A percentile compares a stretch with the other conserved stretches of the same genome.
Evolutionary conservation across 1,140 invertebrate species (phyloP).

Genomic region (Drosophila asahinai): DNA sequence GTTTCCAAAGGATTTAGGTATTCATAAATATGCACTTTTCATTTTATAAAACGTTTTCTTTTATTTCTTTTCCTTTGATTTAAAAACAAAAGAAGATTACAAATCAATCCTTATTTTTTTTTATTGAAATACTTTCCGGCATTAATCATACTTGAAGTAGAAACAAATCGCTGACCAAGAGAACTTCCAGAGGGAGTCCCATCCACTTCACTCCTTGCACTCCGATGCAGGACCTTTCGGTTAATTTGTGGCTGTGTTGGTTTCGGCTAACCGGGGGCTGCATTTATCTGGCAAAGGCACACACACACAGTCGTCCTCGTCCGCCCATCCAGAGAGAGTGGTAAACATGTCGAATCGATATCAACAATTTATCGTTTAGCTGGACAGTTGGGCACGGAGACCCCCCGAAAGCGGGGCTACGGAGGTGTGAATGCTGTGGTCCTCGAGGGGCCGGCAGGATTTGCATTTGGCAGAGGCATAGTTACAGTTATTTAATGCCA

Average conservation of each 20-base stretch:
- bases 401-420: background rate
- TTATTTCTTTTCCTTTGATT: no score
- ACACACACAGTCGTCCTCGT: background rate
- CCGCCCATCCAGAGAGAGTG: background rate
- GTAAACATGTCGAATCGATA: slow-evolving; percentile 66
- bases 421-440: slow-evolving; percentile 38
- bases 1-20: no score
- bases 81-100: no score
- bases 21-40: no score
- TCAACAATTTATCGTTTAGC: slow-evolving; percentile 76
- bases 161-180: slow-evolving; percentile 13
- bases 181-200: background rate
- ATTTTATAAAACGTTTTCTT: no score
- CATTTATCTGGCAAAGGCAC: slow-evolving; percentile 29
- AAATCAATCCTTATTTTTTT: background rate
- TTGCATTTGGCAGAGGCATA: slow-evolving; percentile 67
- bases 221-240: slow-evolving; percentile 18
- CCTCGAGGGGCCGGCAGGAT: slow-evolving; percentile 41
- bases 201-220: background rate
- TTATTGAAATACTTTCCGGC: background rate
- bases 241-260: slow-evolving; percentile 51
- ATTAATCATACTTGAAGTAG: slow-evolving; percentile 19
- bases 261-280: slow-evolving; percentile 3
- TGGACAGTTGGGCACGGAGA: slow-evolving; percentile 47
- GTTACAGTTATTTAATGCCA: slow-evolving; percentile 71